These are phyloP conservation scores for Setipinna tenuifilis DNA, from an alignment of 2,797 vertebrate species.

Conservation along the genomic window DNA sequence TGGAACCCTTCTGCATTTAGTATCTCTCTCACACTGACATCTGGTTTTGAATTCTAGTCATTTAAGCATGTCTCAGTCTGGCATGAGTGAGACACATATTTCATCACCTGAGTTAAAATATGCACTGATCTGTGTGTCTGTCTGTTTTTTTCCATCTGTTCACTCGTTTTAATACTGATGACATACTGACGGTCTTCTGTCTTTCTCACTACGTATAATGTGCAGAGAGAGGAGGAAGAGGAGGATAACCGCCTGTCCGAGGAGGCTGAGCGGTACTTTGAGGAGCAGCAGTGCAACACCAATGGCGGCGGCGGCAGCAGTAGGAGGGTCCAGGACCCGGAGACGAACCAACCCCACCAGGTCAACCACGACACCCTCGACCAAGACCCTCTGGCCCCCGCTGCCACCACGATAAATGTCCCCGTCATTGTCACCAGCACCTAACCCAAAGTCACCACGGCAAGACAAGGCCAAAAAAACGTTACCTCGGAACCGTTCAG, in stretches of 20 bases:
- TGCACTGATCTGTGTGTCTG: neutral
- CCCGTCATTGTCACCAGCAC: slow-evolving; percentile 78
- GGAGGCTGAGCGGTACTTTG: slow-evolving; percentile 83
- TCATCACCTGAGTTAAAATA: neutral
- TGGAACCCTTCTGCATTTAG: slow-evolving; percentile 39
- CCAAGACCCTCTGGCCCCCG: slow-evolving; percentile 74
- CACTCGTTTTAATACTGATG: neutral
- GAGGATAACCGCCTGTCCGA: slow-evolving; percentile 89
- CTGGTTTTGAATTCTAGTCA: neutral
- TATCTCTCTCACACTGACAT: neutral
- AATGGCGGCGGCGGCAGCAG: neutral
- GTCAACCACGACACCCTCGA: slow-evolving; percentile 79
- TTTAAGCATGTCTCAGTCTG: neutral
- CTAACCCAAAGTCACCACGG: slow-evolving; percentile 59
- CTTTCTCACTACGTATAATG: neutral
- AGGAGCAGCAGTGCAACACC: slow-evolving; percentile 72
- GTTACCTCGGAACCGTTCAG: neutral
- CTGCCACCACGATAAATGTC: slow-evolving; percentile 72
- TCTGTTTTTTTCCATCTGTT: neutral
- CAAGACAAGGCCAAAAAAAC: neutral
- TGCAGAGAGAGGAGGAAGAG: slow-evolving; percentile 79
- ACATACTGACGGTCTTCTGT: neutral
- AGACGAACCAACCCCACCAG: slow-evolving; percentile 72
- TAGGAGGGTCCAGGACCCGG: slow-evolving; percentile 60
- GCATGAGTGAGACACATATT: neutral